Base-by-base conservation (phyloP, 35 echinoderm and acorn worm genomes). In the Diadema setosum region DNA sequence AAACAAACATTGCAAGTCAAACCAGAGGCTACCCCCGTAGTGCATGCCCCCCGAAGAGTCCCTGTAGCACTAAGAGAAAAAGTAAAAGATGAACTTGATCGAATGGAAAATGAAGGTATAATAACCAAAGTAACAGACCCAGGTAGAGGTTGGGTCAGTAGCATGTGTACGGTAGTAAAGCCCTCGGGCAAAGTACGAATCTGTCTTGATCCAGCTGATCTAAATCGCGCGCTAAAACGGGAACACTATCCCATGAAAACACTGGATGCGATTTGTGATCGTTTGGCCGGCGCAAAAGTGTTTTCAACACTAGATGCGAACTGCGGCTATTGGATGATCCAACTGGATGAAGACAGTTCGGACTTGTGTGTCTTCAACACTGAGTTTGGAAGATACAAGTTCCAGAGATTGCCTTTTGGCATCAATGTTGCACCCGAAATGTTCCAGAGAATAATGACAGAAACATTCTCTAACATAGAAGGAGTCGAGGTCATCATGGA, bases 281-380 rank as follows among this genome's bases (percentile, higher is more conserved):
- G 29, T 12, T 61, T 83, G 46, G 44, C 81, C 18, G 45, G 45
- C 7, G 42, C 81, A 9, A 57, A 83, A 83, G 33, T 83, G 33
- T 83, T 83, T 52, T 52, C 65, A 70, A 81, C 73, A 25, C 69
- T 91, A 0, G 92, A 94, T 81, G 92, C 87, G 11, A 94, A 83
- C 50, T 83, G 87, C 60, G 88, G 92, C 18, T 94, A 80, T 78
- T 91, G 83, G 89, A 81, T 85, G 41, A 75, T 91, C 5, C 55
- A 69, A 8, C 33, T 91, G 27, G 93, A 94, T 67, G 33, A 33
- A 5, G 36, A 84, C 39, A 91, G 88, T 50, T 17, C 81, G 5
- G 59, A 91, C 35, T 25, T 94, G 23, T 80, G 65, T 35, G 89
- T 86, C 12, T 94, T 94, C 70, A 91, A 91, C 37, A 82, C 65